A percentile compares a stretch with the other conserved stretches of the same genome.
These are phyloP conservation scores for Champsocephalus esox DNA, from an alignment of 2,797 vertebrate species.

Conservation along the genomic window DNA sequence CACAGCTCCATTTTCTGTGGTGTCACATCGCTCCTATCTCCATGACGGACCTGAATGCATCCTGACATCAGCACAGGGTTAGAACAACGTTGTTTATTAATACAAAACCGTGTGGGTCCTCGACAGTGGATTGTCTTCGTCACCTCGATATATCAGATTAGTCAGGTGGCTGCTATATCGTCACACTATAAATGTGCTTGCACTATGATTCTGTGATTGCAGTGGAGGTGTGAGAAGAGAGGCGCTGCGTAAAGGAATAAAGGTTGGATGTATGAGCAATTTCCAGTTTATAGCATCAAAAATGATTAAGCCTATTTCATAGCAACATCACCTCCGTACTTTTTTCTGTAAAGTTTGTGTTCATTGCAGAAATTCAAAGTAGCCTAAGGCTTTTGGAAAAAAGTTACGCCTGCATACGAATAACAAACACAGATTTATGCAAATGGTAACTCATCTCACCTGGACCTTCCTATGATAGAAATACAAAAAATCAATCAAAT, in stretches of 20 bases:
- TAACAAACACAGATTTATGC: not conserved
- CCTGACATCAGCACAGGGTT: slow-evolving; percentile 48
- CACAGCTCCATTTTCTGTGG: slow-evolving; percentile 47
- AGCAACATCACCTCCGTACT: not conserved
- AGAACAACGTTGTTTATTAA: slow-evolving; percentile 47
- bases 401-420: not conserved
- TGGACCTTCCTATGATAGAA: not conserved
- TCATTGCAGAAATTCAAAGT: not conserved
- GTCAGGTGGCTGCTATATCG: slow-evolving; percentile 29
- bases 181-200: slow-evolving; percentile 13
- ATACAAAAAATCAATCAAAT: not conserved
- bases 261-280: slow-evolving; percentile 8
- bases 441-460: not conserved
- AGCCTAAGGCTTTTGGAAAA: not conserved
- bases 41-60: slow-evolving; percentile 58
- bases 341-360: not conserved
- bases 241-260: slow-evolving; percentile 20
- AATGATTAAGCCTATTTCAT: not conserved
- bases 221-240: slow-evolving; percentile 27
- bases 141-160: slow-evolving; percentile 47
- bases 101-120: slow-evolving; percentile 43
- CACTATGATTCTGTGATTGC: not conserved
- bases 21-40: slow-evolving; percentile 49
- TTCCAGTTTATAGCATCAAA: not conserved
- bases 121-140: slow-evolving; percentile 31